Conservation (phyloP, 1,140 invertebrate species). For the Pararge aegeria region DNA sequence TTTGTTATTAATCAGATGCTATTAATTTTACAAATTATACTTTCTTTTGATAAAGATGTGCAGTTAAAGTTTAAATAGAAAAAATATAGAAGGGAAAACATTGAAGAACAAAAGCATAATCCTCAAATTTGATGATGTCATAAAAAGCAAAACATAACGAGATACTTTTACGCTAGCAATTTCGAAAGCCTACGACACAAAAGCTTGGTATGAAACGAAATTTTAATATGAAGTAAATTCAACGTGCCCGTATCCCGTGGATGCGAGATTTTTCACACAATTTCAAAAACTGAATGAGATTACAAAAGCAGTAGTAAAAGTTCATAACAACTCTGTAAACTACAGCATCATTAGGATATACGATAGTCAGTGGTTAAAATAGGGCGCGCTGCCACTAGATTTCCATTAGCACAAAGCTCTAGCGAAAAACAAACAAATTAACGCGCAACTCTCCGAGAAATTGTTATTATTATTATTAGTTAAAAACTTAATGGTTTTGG, state of each 20-base stretch:
- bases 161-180: neutral
- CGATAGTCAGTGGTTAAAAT: neutral
- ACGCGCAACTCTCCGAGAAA: neutral
- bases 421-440: neutral
- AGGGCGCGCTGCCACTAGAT: neutral
- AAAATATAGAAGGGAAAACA: neutral
- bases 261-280: neutral
- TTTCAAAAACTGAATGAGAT: neutral
- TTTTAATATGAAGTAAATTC: constrained; percentile 5
- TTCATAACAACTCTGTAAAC: neutral
- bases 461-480: too few relatives aligned
- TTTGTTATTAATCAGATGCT: too few relatives aligned
- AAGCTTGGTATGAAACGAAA: neutral
- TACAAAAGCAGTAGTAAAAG: neutral
- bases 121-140: neutral
- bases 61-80: too few relatives aligned
- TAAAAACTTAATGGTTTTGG: too few relatives aligned
- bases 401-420: neutral
- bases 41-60: too few relatives aligned
- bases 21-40: too few relatives aligned
- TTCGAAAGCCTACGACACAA: neutral
- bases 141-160: neutral
- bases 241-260: neutral
- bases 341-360: neutral
- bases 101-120: neutral